A percentile compares a stretch with the other conserved stretches of the same genome.
phyloP scores from a whole-genome alignment of 2,888 invertebrate genomes.

The Smittia sp. region DNA sequence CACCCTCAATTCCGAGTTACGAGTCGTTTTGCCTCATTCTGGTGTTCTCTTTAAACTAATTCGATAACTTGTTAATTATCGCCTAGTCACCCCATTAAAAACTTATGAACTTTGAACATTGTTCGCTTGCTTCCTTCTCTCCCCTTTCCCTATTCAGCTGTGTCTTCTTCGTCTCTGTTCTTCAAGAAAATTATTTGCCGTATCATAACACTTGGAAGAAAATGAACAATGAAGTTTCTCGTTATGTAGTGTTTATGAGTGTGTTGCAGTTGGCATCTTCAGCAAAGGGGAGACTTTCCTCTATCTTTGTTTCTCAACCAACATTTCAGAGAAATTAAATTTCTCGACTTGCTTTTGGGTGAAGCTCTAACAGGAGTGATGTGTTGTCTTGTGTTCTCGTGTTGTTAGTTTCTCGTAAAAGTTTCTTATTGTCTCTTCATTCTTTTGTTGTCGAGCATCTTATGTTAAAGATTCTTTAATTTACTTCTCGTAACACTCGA shows the following conservation, averaged over 20 bases:
- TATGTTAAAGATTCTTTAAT: neutral
- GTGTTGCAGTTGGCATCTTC: slow-evolving; percentile 9
- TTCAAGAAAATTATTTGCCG: neutral
- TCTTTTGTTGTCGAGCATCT: neutral
- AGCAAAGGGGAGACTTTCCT: neutral
- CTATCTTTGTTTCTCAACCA: neutral
- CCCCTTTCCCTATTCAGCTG: too few relatives aligned
- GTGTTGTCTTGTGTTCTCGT: too few relatives aligned
- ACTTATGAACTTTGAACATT: too few relatives aligned
- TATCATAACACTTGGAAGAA: neutral
- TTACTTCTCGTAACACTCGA: neutral
- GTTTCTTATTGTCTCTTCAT: neutral
- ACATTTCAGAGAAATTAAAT: neutral
- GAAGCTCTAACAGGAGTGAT: neutral
- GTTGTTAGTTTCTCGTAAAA: neutral
- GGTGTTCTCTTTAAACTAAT: too few relatives aligned
- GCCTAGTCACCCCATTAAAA: too few relatives aligned
- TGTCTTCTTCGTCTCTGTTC: neutral
- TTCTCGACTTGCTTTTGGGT: neutral
- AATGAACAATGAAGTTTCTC: slow-evolving; percentile 12
- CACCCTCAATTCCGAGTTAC: too few relatives aligned
- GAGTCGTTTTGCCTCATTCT: too few relatives aligned
- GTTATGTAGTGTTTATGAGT: slow-evolving; percentile 2
- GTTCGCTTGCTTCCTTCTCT: too few relatives aligned
- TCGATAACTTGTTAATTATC: too few relatives aligned